Evolutionary conservation across 1,140 invertebrate species (phyloP), one percentile per base, ranked within the genome.

Genomic region (Caenorhabditis latens): DNA sequence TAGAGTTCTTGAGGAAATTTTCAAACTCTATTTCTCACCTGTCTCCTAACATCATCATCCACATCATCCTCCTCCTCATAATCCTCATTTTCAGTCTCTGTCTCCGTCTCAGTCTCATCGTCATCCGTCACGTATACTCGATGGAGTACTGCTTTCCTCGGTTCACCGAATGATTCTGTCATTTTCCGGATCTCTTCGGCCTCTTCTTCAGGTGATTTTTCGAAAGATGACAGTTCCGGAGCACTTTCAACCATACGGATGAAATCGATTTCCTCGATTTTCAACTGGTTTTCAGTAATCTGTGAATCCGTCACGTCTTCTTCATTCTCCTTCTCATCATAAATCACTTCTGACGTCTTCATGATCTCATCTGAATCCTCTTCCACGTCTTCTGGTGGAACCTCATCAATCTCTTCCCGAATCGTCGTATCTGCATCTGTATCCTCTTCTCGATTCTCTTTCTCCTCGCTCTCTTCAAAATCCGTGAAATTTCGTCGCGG

Each of bases 361-460:
- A 53, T 53, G 5, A 11, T 9, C n/a, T 61, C 21, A 61, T 42
- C 63, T 14, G 13, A 5, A 11, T 32, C 16, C 16, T 50, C 11
- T 40, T 75, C 84, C 11, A 55, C 46, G 4, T 86, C 53, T 75
- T 75, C 24, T n/a, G n/a, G n/a, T n/a, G n/a, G n/a, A n/a, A n/a
- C n/a, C 11, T 32, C 57, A 14, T 84, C 84, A 63, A 63, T 48
- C 7, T 55, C 50, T 55, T 71, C 85, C 53, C 85, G 53, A 79
- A 53, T 48, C 40, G 67, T 79, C 67, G 53, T 79, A 53, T 86
- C 85, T 4, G 46, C 46, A 9, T 86, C 84, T 24, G 65, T 75
- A 21, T 86, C 85, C n/a, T 79, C 67, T 19, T 82, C 71, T 82
- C 71, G 50, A 71, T 79, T 71, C 67, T 79, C 79, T 21, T 86